Evolutionary conservation across 1,140 invertebrate genomes (phyloP), one percentile per base, ranked within the genome.

Genomic region (Drosophila sproati): DNA sequence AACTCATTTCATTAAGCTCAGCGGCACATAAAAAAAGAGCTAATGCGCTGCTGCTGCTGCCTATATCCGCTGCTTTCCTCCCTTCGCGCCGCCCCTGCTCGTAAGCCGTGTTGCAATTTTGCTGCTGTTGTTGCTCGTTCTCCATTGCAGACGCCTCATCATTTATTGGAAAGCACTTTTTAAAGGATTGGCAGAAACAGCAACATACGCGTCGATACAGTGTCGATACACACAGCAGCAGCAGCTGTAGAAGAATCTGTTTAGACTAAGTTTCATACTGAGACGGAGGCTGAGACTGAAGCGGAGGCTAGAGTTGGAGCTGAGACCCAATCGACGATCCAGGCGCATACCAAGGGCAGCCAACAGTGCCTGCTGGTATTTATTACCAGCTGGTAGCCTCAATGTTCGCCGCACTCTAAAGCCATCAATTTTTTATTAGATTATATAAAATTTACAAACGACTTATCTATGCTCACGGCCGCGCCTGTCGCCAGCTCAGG

Each of bases 341-440:
- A 50, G 56, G 45, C 29, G 55, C 48, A 31, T 55, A 52, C 48
- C 32, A 50, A 45, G 45, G n/a, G 43, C 10, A 43, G 51, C 34
- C 8, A 61, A 47, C 54, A 56, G 52, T 67, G 75, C 74, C 80
- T 86, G 83, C 68, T 88, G 80, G 71, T 87, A 87, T 87, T 88
- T 87, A 87, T 88, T 82, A 80, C 76, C 79, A 83, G 75, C 59
- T 86, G 47, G 60, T 67, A 75, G 71, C 70, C 55, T 67, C 54
- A 52, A 67, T 66, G 81, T 43, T 43, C 75, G 71, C 70, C 82
- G 77, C 82, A 85, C 82, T 87, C 82, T 47, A 70, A 77, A 80
- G 83, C 85, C 85, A 88, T 87, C 77, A 83, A 88, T 87, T 89
- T 88, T 89, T 89, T 88, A 88, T 88, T 88, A 83, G 83, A 88